Conservation (phyloP, 2,797 vertebrate species). For the Acridotheres tristis region DNA sequence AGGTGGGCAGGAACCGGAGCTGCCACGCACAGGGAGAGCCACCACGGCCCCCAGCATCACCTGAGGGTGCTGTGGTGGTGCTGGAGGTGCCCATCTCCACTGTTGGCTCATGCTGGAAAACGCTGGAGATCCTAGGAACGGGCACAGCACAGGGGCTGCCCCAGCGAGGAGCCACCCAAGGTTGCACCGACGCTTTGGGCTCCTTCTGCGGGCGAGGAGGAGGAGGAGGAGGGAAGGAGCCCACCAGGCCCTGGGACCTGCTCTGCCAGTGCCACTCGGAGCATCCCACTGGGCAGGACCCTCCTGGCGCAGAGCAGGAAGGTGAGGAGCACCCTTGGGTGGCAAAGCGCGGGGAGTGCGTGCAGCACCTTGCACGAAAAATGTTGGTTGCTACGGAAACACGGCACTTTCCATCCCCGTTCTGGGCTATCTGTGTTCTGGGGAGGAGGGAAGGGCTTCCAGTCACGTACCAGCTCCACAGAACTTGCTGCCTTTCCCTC, state of each 20-base stretch:
- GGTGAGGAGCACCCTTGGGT: conserved; percentile 61
- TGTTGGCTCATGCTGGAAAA: not conserved
- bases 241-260: not conserved
- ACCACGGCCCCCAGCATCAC: rapidly evolving
- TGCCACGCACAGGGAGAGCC: rapidly evolving
- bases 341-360: conserved; percentile 8
- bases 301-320: not conserved
- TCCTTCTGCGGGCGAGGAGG: rapidly evolving
- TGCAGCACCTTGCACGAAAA: conserved; percentile 54
- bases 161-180: not conserved
- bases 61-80: not conserved
- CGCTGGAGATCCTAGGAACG: rapidly evolving
- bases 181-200: not conserved
- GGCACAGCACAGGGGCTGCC: not conserved
- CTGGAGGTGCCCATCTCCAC: not conserved
- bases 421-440: conserved; percentile 45
- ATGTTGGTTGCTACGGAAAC: conserved; percentile 63
- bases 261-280: not conserved
- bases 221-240: not conserved
- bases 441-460: conserved; percentile 60
- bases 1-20: not conserved
- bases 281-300: not conserved
- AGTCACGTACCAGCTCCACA: conserved; percentile 28
- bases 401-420: conserved; percentile 35
- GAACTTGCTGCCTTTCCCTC: not conserved